phyloP scores from a whole-genome alignment of 2,797 vertebrate genomes.

The Characodon lateralis region DNA sequence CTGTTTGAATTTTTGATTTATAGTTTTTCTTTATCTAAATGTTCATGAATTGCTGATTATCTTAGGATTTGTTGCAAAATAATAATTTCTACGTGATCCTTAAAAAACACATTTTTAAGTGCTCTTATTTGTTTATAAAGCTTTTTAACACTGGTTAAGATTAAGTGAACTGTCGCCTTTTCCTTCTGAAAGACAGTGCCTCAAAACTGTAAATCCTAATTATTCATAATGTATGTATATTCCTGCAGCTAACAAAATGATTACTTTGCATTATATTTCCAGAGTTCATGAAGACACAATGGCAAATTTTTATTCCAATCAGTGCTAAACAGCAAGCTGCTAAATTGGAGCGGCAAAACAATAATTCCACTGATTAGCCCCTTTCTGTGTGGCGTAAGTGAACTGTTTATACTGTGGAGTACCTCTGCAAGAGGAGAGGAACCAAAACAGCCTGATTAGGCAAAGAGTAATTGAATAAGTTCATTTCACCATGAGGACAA shows the following conservation, averaged over 20 bases:
- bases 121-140: constrained; percentile 30
- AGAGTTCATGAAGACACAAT: constrained; percentile 83
- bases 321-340: constrained; percentile 97
- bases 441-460: constrained; percentile 99
- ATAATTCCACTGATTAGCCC: constrained; percentile 99
- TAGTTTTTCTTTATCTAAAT: constrained; percentile 42
- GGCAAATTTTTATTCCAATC: constrained; percentile 98
- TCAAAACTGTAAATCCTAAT: constrained; percentile 61
- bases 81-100: background rate
- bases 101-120: background rate
- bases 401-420: constrained; percentile 99
- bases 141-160: constrained; percentile 37
- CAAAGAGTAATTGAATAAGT: constrained; percentile 99
- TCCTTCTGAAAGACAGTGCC: constrained; percentile 32
- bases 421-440: constrained; percentile 99
- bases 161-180: constrained; percentile 29
- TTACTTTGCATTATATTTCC: constrained; percentile 82
- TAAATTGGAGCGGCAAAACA: constrained; percentile 99
- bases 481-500: constrained; percentile 98
- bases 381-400: constrained; percentile 99
- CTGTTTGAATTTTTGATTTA: constrained; percentile 51
- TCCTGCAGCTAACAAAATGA: constrained; percentile 75
- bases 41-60: constrained; percentile 24
- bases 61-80: background rate
- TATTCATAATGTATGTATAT: constrained; percentile 76